A percentile compares a stretch with the other conserved stretches of the same genome.
Evolutionary conservation across 1,140 invertebrate species (phyloP).

Genomic region (Rhynchophorus ferrugineus): DNA sequence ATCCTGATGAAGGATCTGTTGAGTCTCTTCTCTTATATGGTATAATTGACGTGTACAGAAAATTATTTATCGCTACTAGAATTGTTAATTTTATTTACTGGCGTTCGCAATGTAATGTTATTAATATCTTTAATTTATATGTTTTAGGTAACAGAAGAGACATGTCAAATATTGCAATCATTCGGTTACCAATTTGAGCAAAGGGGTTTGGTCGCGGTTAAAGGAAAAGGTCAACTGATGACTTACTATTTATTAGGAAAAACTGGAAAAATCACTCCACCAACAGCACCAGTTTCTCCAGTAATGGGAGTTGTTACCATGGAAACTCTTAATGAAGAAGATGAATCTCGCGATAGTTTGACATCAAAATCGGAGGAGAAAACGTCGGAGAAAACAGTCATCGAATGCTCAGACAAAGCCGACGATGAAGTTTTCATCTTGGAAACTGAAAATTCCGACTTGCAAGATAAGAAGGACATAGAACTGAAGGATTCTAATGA

Average conservation of each 20-base stretch:
- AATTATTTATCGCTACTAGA: too few relatives aligned
- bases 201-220: slow-evolving; percentile 83
- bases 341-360: slow-evolving; percentile 34
- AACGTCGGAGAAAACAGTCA: slow-evolving; percentile 39
- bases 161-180: slow-evolving; percentile 72
- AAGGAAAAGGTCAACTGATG: slow-evolving; percentile 91
- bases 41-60: too few relatives aligned
- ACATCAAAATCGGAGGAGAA: slow-evolving; percentile 38
- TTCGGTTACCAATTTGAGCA: slow-evolving; percentile 90
- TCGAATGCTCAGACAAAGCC: slow-evolving; percentile 34
- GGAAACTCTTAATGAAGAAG: slow-evolving; percentile 37
- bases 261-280: slow-evolving; percentile 50
- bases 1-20: too few relatives aligned
- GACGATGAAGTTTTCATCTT: slow-evolving; percentile 31
- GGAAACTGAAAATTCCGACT: slow-evolving; percentile 19
- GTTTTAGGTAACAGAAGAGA: slow-evolving; percentile 83
- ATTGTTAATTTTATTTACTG: too few relatives aligned
- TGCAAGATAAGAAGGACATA: slow-evolving; percentile 16
- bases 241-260: slow-evolving; percentile 86
- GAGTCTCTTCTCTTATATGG: too few relatives aligned
- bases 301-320: slow-evolving; percentile 25
- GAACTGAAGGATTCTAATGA: slow-evolving; percentile 23
- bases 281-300: slow-evolving; percentile 35
- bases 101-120: too few relatives aligned
- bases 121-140: too few relatives aligned